Evolutionary conservation across 2,797 vertebrate genomes (phyloP).

Genomic region (Anabacerthia variegaticeps): DNA sequence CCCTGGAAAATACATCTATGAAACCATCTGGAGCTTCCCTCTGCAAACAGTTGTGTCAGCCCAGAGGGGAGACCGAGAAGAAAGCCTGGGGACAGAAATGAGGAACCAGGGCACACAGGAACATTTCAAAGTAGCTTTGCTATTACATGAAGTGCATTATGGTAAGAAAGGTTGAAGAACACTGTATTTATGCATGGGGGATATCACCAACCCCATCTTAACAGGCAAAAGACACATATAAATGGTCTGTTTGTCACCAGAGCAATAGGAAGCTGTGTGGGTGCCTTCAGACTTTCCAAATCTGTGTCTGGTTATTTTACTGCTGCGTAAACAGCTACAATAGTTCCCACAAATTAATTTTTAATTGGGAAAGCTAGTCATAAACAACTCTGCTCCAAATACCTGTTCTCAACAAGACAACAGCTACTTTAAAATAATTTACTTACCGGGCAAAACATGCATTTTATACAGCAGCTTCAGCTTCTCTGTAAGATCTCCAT

Average conservation of each 20-base stretch:
- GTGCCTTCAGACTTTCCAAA: neutral
- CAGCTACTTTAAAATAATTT: neutral
- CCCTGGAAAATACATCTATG: neutral
- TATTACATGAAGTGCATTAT: neutral
- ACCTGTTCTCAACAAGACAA: neutral
- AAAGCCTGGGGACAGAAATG: neutral
- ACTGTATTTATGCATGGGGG: neutral
- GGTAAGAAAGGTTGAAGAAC: neutral
- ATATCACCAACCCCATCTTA: neutral
- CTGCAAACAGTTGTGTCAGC: neutral
- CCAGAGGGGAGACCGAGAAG: neutral
- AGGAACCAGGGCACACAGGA: neutral
- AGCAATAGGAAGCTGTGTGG: neutral
- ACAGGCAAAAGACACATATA: neutral
- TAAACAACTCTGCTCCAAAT: neutral
- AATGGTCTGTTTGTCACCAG: neutral
- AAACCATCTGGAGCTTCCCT: neutral
- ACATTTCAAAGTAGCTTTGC: neutral
- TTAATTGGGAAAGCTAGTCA: neutral
- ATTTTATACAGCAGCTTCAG: slow-evolving; percentile 95
- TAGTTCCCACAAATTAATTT: neutral
- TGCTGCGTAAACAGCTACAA: neutral
- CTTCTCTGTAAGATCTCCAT: slow-evolving; percentile 94
- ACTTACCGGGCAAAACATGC: slow-evolving; percentile 93
- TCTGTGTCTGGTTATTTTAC: neutral